Conservation (phyloP, 2,797 vertebrate genomes). For the Aulostomus chinensis region DNA sequence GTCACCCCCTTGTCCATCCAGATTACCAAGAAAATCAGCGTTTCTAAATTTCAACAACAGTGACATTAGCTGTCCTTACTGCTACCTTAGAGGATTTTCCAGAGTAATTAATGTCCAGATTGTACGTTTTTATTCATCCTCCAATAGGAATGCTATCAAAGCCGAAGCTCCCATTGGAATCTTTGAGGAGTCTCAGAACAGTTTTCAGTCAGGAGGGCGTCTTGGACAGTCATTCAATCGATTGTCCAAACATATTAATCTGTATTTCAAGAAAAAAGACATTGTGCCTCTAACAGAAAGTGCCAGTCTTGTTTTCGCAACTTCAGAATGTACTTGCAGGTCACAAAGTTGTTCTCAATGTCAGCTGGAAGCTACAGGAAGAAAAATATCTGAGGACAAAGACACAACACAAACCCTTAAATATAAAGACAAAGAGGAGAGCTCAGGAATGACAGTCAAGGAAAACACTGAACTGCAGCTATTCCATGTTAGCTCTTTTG, state of each 20-base stretch:
- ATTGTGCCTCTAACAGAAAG: slow-evolving; percentile 10
- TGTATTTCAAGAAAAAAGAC: slow-evolving; percentile 66
- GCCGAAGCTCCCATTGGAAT: slow-evolving; percentile 66
- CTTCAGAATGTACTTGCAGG: slow-evolving; percentile 34
- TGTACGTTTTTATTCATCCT: slow-evolving; percentile 55
- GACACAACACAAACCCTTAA: slow-evolving; percentile 6
- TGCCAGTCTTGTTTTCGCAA: slow-evolving; percentile 10
- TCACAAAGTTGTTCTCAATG: slow-evolving; percentile 38
- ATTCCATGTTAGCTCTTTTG: slow-evolving; percentile 76
- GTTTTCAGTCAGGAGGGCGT: slow-evolving; percentile 40
- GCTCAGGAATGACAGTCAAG: slow-evolving; percentile 6
- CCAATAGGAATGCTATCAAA: slow-evolving; percentile 57
- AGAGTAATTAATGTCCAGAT: slow-evolving; percentile 24
- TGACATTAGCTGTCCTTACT: not conserved
- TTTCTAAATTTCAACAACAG: slow-evolving; percentile 22
- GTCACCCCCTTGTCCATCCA: slow-evolving; percentile 14
- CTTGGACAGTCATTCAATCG: slow-evolving; percentile 64
- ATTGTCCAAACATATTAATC: slow-evolving; percentile 70
- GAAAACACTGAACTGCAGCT: slow-evolving; percentile 50
- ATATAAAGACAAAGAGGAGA: slow-evolving; percentile 21
- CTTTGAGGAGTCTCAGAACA: slow-evolving; percentile 37
- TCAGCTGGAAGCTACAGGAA: slow-evolving; percentile 28
- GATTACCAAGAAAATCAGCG: slow-evolving; percentile 17
- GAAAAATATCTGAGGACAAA: slow-evolving; percentile 12
- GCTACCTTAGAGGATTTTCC: slow-evolving; percentile 3